Percentiles rank a stretch among this genome's conserved stretches.
These are phyloP conservation scores for Nebria brevicollis DNA, from an alignment of 2,888 invertebrate species.

Conservation along the genomic window DNA sequence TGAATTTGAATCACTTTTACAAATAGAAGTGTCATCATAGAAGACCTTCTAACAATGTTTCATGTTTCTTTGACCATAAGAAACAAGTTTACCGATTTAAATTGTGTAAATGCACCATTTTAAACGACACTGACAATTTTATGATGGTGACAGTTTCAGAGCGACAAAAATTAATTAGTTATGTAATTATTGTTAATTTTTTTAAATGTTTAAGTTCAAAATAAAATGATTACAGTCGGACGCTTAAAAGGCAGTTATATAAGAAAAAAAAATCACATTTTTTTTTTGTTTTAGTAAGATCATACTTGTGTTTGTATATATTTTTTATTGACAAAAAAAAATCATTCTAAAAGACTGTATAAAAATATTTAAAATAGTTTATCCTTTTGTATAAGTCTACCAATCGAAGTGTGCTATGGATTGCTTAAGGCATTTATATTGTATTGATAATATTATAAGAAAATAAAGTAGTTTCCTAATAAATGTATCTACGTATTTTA, in stretches of 20 bases:
- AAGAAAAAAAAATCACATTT: background rate
- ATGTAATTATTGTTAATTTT: background rate
- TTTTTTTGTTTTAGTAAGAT: background rate
- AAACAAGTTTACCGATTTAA: background rate
- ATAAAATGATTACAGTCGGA: background rate
- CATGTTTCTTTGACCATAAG: too few species aligned
- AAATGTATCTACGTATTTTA: background rate
- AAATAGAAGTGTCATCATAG: background rate
- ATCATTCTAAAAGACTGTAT: constrained; percentile 38
- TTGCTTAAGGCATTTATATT: background rate
- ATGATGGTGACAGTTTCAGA: background rate
- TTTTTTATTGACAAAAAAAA: constrained; percentile 23
- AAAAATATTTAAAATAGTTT: constrained; percentile 26
- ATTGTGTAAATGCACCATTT: background rate
- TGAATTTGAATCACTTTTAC: background rate
- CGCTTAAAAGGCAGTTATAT: background rate
- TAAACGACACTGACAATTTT: background rate
- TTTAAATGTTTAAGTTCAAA: background rate
- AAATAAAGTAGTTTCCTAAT: background rate
- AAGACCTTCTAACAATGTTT: too few species aligned
- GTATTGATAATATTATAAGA: background rate
- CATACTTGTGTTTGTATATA: constrained; percentile 21
- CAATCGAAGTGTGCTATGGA: background rate
- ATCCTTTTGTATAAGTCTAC: constrained; percentile 13
- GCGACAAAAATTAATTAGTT: background rate